These are phyloP conservation scores for Scolanthus callimorphus DNA, from an alignment of 92 coral and sea anemone genomes.

Conservation along the genomic window DNA sequence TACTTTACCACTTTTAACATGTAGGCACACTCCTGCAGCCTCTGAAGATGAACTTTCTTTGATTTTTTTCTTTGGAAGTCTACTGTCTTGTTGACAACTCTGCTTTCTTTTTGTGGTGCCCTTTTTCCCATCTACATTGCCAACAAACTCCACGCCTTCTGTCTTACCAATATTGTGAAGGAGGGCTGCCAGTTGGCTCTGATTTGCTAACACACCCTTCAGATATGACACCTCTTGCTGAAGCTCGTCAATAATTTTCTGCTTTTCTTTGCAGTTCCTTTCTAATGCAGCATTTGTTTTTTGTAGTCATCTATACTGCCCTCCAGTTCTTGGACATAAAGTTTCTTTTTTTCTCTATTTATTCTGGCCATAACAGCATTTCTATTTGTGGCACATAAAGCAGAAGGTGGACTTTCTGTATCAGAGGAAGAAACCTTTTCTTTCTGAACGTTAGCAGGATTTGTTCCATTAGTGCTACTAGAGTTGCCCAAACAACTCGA, in stretches of 20 bases:
- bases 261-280: not conserved
- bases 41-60: constrained; percentile 2
- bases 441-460: too few species aligned
- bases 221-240: constrained; percentile 57
- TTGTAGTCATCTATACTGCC: constrained; percentile 32
- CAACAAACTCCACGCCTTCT: constrained; percentile 57
- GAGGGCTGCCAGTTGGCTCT: constrained; percentile 75
- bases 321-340: constrained; percentile 55
- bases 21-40: constrained; percentile 84
- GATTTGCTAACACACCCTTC: constrained; percentile 73
- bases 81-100: constrained; percentile 3
- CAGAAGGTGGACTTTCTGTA: not conserved
- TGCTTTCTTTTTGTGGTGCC: constrained; percentile 24
- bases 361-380: constrained; percentile 46
- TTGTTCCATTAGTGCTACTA: too few species aligned
- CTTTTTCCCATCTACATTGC: constrained; percentile 27
- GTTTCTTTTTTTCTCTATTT: constrained; percentile 62
- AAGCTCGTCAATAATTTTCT: constrained; percentile 30
- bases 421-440: not conserved
- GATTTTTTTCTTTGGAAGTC: constrained; percentile 11
- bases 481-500: too few species aligned
- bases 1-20: constrained; percentile 71
- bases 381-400: too few species aligned
- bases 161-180: constrained; percentile 50
- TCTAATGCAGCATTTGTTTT: constrained; percentile 6